These are phyloP conservation scores for Saturnia pavonia DNA, from an alignment of 2,888 invertebrate genomes.

Conservation along the genomic window DNA sequence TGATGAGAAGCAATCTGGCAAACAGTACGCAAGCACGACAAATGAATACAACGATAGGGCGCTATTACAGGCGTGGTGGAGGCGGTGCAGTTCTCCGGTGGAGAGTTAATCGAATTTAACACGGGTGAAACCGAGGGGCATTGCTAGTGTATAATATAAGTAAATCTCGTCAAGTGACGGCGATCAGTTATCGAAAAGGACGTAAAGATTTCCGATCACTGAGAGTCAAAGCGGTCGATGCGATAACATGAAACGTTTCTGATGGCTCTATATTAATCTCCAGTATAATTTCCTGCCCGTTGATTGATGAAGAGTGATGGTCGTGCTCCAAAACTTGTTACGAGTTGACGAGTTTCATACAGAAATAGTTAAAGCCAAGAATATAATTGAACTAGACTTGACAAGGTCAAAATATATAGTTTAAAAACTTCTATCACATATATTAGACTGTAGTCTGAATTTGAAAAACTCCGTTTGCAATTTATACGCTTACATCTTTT, in stretches of 20 bases:
- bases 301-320: constrained; percentile 69
- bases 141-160: not conserved
- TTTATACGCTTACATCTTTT: too few relatives aligned
- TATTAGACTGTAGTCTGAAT: not conserved
- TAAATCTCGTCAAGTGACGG: not conserved
- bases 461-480: too few relatives aligned
- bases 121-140: too few relatives aligned
- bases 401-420: not conserved
- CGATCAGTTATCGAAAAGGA: not conserved
- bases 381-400: not conserved
- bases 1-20: too few relatives aligned
- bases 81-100: too few relatives aligned
- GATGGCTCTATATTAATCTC: constrained; percentile 66
- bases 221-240: constrained; percentile 21
- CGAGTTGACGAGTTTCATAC: constrained; percentile 46
- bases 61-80: too few relatives aligned
- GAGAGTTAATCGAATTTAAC: too few relatives aligned
- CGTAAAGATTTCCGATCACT: not conserved
- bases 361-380: constrained; percentile 27
- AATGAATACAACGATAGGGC: too few relatives aligned
- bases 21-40: too few relatives aligned
- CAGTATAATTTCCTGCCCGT: constrained; percentile 61
- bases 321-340: constrained; percentile 38
- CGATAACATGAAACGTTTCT: constrained; percentile 46
- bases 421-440: not conserved